These are phyloP conservation scores for Smithornis capensis DNA, from an alignment of 2,113 vertebrate genomes.

Conservation along the genomic window DNA sequence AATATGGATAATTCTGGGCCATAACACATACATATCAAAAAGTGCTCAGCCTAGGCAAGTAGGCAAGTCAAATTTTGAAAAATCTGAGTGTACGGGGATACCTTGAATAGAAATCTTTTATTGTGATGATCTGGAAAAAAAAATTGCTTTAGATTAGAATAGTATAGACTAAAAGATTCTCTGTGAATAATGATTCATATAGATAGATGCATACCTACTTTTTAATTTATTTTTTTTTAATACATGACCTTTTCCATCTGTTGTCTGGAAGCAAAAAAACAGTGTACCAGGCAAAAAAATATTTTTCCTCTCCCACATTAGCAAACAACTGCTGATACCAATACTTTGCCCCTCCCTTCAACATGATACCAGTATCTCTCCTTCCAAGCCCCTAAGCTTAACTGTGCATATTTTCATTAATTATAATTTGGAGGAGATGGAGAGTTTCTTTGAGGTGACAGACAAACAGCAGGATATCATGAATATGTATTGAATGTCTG, in stretches of 20 bases:
- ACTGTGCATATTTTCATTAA: conserved; percentile 75
- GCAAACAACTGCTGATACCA: conserved; percentile 29
- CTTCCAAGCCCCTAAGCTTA: conserved; percentile 42
- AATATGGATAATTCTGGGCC: background rate
- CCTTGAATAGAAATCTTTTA: background rate
- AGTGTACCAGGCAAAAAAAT: background rate
- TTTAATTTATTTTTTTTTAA: background rate
- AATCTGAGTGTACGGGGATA: background rate
- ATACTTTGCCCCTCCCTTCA: background rate
- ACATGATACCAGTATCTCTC: conserved; percentile 46
- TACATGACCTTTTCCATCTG: background rate
- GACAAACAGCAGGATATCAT: conserved; percentile 97
- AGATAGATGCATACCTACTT: no score
- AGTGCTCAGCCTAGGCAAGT: background rate
- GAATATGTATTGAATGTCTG: conserved; percentile 92
- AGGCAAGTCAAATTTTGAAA: background rate
- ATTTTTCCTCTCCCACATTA: background rate
- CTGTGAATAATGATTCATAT: background rate
- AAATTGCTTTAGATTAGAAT: background rate
- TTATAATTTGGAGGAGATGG: conserved; percentile 72
- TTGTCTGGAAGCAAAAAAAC: background rate
- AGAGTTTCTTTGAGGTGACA: conserved; percentile 85
- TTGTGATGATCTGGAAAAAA: background rate
- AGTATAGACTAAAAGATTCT: background rate
- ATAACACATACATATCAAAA: background rate